Percentiles rank a stretch among this genome's conserved stretches.
Evolutionary conservation across 2,113 vertebrate genomes (phyloP).

Genomic region (Lutjanus erythropterus): DNA sequence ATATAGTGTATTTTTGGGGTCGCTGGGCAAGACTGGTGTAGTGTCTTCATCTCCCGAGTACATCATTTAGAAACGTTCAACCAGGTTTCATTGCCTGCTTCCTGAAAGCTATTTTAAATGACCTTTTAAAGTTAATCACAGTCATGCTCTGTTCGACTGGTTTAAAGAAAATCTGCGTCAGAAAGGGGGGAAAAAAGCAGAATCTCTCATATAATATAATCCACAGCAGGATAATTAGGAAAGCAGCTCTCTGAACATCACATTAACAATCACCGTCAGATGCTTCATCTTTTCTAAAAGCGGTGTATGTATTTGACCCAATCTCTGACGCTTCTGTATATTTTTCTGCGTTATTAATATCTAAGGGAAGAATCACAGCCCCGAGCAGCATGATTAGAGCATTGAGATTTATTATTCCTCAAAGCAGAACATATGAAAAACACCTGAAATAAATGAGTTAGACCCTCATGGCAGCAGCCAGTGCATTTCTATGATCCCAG

Average conservation of each 20-base stretch:
- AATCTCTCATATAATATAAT: constrained; percentile 45
- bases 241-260: constrained; percentile 60
- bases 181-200: neutral
- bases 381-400: constrained; percentile 59
- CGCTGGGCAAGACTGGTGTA: constrained; percentile 57
- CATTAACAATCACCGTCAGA: constrained; percentile 67
- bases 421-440: constrained; percentile 64
- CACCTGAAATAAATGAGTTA: constrained; percentile 63
- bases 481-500: constrained; percentile 34
- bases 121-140: constrained; percentile 80
- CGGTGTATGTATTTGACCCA: constrained; percentile 60
- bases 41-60: constrained; percentile 64
- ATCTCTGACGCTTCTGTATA: constrained; percentile 47
- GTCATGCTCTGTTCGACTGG: constrained; percentile 63
- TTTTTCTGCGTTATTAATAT: constrained; percentile 72
- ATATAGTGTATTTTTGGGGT: constrained; percentile 74
- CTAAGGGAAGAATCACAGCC: constrained; percentile 61
- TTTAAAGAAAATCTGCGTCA: constrained; percentile 57
- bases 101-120: constrained; percentile 76
- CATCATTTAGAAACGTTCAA: constrained; percentile 79
- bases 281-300: constrained; percentile 59
- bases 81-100: constrained; percentile 71
- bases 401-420: constrained; percentile 69
- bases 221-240: constrained; percentile 58
- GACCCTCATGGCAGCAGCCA: constrained; percentile 35